These are phyloP conservation scores for Siniperca chuatsi DNA, from an alignment of 2,113 vertebrate genomes.

Conservation along the genomic window DNA sequence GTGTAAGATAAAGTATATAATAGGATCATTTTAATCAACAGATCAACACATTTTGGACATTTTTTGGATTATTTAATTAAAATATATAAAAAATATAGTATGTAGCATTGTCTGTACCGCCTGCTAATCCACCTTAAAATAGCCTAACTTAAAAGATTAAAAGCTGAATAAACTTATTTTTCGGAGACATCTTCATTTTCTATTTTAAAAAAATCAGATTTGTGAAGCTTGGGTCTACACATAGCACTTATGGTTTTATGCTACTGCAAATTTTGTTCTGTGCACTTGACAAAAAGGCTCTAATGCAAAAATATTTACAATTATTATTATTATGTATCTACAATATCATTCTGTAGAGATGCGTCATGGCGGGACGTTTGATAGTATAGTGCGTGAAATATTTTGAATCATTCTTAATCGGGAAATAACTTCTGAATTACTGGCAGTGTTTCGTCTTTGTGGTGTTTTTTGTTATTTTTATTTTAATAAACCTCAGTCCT, in stretches of 20 bases:
- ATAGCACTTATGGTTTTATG: not conserved
- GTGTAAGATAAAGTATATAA: not conserved
- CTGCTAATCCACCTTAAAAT: not conserved
- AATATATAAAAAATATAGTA: not conserved
- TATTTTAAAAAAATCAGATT: not conserved
- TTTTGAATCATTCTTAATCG: not conserved
- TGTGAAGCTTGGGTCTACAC: not conserved
- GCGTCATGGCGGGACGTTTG: not conserved
- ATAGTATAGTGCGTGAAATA: not conserved
- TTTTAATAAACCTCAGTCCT: not conserved
- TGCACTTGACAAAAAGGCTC: not conserved
- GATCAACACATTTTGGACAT: not conserved
- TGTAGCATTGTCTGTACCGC: not conserved
- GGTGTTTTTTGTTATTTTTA: not conserved
- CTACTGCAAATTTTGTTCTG: not conserved
- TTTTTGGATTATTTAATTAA: not conserved
- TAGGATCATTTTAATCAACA: not conserved
- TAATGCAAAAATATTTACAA: not conserved
- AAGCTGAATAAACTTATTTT: not conserved
- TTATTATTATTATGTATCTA: too few relatives aligned
- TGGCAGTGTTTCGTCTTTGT: not conserved
- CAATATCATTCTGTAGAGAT: not conserved
- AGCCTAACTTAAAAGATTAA: not conserved
- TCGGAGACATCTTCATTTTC: not conserved
- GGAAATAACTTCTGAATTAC: not conserved